phyloP scores from a whole-genome alignment of 2,797 vertebrate species.

The Phoebastria nigripes region DNA sequence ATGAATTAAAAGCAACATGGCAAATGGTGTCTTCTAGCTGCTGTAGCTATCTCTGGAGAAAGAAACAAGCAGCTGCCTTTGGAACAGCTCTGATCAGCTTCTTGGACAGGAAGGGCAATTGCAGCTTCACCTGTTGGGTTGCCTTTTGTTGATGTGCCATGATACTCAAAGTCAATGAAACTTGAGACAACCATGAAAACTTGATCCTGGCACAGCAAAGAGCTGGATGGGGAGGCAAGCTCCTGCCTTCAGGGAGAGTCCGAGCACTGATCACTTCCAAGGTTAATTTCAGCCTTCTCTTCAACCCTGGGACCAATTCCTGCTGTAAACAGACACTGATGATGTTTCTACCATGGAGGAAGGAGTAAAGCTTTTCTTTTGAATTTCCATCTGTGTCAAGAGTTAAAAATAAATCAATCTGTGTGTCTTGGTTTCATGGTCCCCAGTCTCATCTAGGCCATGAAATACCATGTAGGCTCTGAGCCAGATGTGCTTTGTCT shows the following conservation, averaged over 20 bases:
- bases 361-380: not conserved
- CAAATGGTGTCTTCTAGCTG: not conserved
- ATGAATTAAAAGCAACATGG: constrained; percentile 22
- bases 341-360: not conserved
- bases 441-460: not conserved
- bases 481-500: not conserved
- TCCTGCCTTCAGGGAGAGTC: not conserved
- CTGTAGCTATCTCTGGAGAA: not conserved
- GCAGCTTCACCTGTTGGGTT: not conserved
- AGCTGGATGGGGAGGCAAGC: not conserved
- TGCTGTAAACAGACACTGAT: not conserved
- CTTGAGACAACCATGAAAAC: not conserved
- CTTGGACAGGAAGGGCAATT: not conserved
- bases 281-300: not conserved
- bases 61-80: not conserved
- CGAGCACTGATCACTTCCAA: not conserved
- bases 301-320: not conserved
- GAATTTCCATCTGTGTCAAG: not conserved
- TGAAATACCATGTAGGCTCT: not conserved
- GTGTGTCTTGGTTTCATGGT: not conserved
- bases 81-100: not conserved
- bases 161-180: not conserved
- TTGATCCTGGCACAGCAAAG: not conserved
- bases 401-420: not conserved
- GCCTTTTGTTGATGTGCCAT: not conserved